Percentiles rank a stretch among this genome's conserved stretches.
Evolutionary conservation across 1,140 invertebrate species (phyloP).

Genomic region (Hyles euphorbiae): DNA sequence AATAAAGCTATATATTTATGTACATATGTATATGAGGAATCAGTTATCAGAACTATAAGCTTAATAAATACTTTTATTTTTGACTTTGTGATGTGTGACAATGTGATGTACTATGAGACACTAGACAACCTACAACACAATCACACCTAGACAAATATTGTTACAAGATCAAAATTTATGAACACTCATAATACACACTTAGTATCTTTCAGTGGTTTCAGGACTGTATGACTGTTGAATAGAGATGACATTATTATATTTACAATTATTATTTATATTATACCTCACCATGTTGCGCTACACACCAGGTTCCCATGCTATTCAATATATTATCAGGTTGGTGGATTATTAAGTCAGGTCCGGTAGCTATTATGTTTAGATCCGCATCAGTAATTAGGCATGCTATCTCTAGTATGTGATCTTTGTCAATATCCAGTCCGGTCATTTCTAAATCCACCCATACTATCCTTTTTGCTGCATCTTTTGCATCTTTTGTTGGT

Average conservation of each 20-base stretch:
- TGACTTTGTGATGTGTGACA: too few relatives aligned
- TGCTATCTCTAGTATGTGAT: slow-evolving; percentile 92
- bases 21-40: too few relatives aligned
- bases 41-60: too few relatives aligned
- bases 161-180: too few relatives aligned
- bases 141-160: too few relatives aligned
- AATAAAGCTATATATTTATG: too few relatives aligned
- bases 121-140: too few relatives aligned
- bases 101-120: too few relatives aligned
- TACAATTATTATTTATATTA: slow-evolving; percentile 8
- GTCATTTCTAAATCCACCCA: slow-evolving; percentile 85
- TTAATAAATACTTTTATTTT: too few relatives aligned
- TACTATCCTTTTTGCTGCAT: slow-evolving; percentile 60
- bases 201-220: too few relatives aligned
- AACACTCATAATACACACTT: too few relatives aligned
- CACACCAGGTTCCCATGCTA: slow-evolving; percentile 91
- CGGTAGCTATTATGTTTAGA: slow-evolving; percentile 86
- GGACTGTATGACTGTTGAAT: not conserved
- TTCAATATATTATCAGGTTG: slow-evolving; percentile 84
- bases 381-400: slow-evolving; percentile 91
- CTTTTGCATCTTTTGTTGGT: slow-evolving; percentile 11
- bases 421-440: slow-evolving; percentile 83
- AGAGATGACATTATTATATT: not conserved
- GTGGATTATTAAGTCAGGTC: slow-evolving; percentile 88
- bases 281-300: slow-evolving; percentile 84